These are phyloP conservation scores for Drosophila anceps DNA, from an alignment of 2,888 invertebrate genomes.

Conservation along the genomic window DNA sequence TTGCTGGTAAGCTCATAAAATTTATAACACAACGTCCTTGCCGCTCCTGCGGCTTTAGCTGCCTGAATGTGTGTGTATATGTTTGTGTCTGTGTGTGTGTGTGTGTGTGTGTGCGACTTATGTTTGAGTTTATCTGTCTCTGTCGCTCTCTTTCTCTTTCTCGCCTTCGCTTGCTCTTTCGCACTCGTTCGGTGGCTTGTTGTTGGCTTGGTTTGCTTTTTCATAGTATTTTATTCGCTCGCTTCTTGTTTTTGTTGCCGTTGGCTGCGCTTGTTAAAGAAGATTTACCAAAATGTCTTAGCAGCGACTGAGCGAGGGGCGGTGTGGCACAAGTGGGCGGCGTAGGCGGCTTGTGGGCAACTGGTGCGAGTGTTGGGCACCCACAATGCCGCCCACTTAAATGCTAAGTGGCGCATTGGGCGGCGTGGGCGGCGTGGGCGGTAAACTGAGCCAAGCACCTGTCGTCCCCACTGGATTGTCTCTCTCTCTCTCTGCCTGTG, in stretches of 20 bases:
- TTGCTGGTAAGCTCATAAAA: constrained; percentile 81
- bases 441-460: constrained; percentile 36
- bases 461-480: constrained; percentile 28
- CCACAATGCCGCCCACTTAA: constrained; percentile 76
- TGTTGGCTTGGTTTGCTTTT: constrained; percentile 75
- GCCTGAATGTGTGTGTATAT: constrained; percentile 21
- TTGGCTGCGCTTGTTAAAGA: constrained; percentile 73
- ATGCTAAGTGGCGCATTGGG: constrained; percentile 78
- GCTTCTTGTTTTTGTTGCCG: constrained; percentile 46
- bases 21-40: constrained; percentile 83
- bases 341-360: constrained; percentile 1
- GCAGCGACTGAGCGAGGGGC: constrained; percentile 9
- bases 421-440: constrained; percentile 46
- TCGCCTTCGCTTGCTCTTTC: not conserved
- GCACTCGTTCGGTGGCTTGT: constrained; percentile 1
- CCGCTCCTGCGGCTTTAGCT: constrained; percentile 74
- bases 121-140: constrained; percentile 38
- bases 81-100: constrained; percentile 7
- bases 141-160: constrained; percentile 11
- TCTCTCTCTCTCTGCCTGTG: too few relatives aligned
- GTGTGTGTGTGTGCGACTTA: constrained; percentile 44
- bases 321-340: constrained; percentile 4
- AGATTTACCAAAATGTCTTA: constrained; percentile 80
- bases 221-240: constrained; percentile 77
- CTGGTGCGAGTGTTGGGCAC: constrained; percentile 14